phyloP scores from a whole-genome alignment of 2,888 invertebrate species.

The Drosophila emarginata region DNA sequence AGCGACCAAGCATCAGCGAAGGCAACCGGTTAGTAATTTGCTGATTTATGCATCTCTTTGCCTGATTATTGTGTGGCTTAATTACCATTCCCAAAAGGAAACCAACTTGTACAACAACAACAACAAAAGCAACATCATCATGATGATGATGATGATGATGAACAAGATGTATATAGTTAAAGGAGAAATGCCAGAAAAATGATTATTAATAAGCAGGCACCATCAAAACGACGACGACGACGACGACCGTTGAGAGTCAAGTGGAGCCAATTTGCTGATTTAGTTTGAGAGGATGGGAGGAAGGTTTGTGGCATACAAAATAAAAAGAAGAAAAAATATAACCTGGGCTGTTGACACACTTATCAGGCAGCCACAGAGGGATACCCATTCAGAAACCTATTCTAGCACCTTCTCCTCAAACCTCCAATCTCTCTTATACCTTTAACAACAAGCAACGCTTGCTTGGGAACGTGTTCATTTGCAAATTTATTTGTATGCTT shows the following conservation, averaged over 20 bases:
- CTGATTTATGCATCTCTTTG: conserved; percentile 66
- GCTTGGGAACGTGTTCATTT: conserved; percentile 78
- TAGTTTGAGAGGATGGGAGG: conserved; percentile 58
- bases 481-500: conserved; percentile 75
- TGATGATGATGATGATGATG: conserved; percentile 5
- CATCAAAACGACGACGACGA: conserved; percentile 3
- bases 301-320: conserved; percentile 30
- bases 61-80: conserved; percentile 63
- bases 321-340: conserved; percentile 26
- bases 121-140: conserved; percentile 28
- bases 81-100: conserved; percentile 62
- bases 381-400: conserved; percentile 1
- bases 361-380: conserved; percentile 54
- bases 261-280: conserved; percentile 73
- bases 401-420: background rate
- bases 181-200: conserved; percentile 18
- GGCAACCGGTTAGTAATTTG: conserved; percentile 49
- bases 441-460: conserved; percentile 40
- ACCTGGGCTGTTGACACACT: conserved; percentile 76
- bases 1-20: too few relatives aligned
- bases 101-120: conserved; percentile 9
- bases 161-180: background rate
- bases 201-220: conserved; percentile 60
- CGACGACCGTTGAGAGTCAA: conserved; percentile 39
- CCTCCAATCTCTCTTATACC: background rate